These are phyloP conservation scores for Dichetophora obliterata DNA, from an alignment of 2,888 invertebrate species.

Conservation along the genomic window DNA sequence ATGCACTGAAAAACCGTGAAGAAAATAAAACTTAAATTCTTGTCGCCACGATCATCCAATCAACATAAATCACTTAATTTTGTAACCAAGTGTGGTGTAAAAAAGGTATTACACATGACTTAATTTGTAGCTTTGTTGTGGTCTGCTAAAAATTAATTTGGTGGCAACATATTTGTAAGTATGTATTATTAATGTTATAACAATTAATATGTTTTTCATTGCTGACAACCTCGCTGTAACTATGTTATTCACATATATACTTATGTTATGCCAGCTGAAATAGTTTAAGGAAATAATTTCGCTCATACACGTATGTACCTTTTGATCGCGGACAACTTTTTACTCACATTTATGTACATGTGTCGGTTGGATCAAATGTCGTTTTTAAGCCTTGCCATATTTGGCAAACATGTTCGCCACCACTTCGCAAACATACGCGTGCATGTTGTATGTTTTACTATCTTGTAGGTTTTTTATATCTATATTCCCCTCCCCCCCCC, in stretches of 20 bases:
- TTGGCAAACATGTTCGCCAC: conserved; percentile 59
- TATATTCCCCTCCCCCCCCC: too few relatives aligned
- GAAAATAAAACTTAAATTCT: background rate
- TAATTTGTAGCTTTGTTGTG: too few relatives aligned
- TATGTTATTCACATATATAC: too few relatives aligned
- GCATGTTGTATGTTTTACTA: background rate
- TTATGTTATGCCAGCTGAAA: background rate
- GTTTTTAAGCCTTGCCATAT: conserved; percentile 61
- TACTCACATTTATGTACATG: background rate
- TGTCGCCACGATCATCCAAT: conserved; percentile 55
- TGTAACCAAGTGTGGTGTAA: background rate
- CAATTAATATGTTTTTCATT: background rate
- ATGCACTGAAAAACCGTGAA: background rate
- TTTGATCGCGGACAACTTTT: background rate
- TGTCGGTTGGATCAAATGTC: background rate
- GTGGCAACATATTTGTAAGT: background rate
- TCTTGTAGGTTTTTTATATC: too few relatives aligned
- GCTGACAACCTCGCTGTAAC: background rate
- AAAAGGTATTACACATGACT: too few relatives aligned
- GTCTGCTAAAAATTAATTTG: background rate
- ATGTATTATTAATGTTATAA: background rate
- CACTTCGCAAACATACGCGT: conserved; percentile 45
- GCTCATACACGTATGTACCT: too few relatives aligned
- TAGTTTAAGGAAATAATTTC: background rate
- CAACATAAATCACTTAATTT: conserved; percentile 57